phyloP scores from a whole-genome alignment of 2,113 vertebrate species.

The Gallinago media region DNA sequence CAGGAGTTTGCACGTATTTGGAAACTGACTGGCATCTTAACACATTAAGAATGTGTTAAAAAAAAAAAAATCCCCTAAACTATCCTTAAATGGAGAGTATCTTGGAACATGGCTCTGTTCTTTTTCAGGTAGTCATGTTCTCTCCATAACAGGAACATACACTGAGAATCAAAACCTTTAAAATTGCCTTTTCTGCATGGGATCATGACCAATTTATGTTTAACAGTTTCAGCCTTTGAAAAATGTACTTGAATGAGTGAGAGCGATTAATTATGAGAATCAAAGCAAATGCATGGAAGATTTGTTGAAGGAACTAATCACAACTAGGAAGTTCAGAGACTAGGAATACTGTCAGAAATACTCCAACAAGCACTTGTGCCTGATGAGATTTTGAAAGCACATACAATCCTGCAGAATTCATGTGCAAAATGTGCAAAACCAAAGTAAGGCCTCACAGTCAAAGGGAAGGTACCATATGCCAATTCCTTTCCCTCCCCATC shows the following conservation, averaged over 20 bases:
- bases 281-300: constrained; percentile 27
- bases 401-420: neutral
- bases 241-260: neutral
- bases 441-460: neutral
- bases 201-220: neutral
- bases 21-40: neutral
- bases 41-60: neutral
- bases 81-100: neutral
- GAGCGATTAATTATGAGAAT: constrained; percentile 38
- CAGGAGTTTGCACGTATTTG: neutral
- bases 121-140: neutral
- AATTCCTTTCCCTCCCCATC: neutral
- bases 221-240: neutral
- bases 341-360: constrained; percentile 2
- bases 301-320: constrained; percentile 27
- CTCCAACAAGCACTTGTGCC: neutral
- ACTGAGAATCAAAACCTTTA: neutral
- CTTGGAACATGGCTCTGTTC: neutral
- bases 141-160: neutral
- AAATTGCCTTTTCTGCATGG: neutral
- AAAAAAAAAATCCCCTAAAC: neutral
- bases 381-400: constrained; percentile 6
- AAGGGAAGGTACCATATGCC: neutral
- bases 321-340: neutral
- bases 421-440: neutral